phyloP scores from a whole-genome alignment of 2,888 invertebrate genomes.

The Parnassius mnemosyne region DNA sequence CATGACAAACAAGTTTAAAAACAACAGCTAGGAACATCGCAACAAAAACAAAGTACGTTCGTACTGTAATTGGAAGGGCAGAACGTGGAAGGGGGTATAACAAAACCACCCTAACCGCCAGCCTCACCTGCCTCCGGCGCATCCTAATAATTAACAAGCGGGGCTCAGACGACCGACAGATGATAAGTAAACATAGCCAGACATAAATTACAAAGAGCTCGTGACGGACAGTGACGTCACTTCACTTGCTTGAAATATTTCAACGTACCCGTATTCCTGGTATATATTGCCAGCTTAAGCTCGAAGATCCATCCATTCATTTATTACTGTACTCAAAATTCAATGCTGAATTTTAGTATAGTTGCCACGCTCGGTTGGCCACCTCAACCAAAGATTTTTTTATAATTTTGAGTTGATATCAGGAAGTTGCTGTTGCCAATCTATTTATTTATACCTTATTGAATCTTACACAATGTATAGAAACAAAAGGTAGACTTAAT shows the following conservation, averaged over 20 bases:
- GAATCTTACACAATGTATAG: too few species aligned
- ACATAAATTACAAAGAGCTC: conserved; percentile 21
- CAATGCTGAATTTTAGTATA: too few species aligned
- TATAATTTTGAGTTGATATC: too few species aligned
- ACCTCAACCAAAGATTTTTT: too few species aligned
- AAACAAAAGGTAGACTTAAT: too few species aligned
- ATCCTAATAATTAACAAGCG: conserved; percentile 25
- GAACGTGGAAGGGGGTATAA: conserved; percentile 2
- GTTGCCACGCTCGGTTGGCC: too few species aligned
- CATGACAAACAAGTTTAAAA: not conserved
- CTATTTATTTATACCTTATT: too few species aligned
- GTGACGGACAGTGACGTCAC: conserved; percentile 18
- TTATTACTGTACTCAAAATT: too few species aligned
- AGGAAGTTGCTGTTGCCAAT: too few species aligned
- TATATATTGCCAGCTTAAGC: too few species aligned
- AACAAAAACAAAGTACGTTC: conserved; percentile 20
- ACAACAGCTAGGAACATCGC: not conserved
- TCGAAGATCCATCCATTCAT: too few species aligned
- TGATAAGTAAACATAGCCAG: conserved; percentile 18
- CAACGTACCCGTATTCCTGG: not conserved
- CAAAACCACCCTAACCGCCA: conserved; percentile 23
- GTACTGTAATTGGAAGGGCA: conserved; percentile 14
- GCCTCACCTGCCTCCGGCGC: conserved; percentile 19
- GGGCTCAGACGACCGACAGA: conserved; percentile 17
- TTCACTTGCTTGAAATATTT: not conserved